Conservation (phyloP, 1,140 invertebrate species). For the Dufourea novaeangliae region DNA sequence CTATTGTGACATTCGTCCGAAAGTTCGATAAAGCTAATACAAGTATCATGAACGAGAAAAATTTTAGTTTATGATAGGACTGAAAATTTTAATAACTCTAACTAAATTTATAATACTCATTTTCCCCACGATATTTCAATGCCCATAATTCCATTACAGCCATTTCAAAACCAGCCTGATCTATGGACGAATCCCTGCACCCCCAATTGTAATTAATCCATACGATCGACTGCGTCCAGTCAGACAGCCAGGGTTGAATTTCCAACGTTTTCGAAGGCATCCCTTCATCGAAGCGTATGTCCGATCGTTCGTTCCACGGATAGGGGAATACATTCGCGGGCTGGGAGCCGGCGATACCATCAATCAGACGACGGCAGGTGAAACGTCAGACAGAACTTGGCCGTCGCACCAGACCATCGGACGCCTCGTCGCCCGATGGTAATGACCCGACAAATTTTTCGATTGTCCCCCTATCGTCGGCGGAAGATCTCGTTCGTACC, state of each 20-base stretch:
- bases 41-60: too few relatives aligned
- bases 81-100: too few relatives aligned
- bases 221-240: neutral
- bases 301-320: neutral
- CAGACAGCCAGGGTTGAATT: neutral
- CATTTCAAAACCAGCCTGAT: neutral
- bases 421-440: constrained; percentile 39
- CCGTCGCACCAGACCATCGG: constrained; percentile 9
- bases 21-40: too few relatives aligned
- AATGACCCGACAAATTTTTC: constrained; percentile 65
- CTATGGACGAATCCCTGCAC: neutral
- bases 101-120: too few relatives aligned
- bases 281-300: constrained; percentile 12
- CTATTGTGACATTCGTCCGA: too few relatives aligned
- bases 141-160: too few relatives aligned
- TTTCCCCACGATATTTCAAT: neutral
- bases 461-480: constrained; percentile 46
- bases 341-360: constrained; percentile 23
- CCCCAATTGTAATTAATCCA: neutral
- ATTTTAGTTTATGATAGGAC: too few relatives aligned
- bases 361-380: constrained; percentile 51
- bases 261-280: neutral
- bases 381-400: constrained; percentile 15
- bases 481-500: neutral
- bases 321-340: neutral